Evolutionary conservation across 1,140 invertebrate species (phyloP).

Genomic region (Drosophila hydei): DNA sequence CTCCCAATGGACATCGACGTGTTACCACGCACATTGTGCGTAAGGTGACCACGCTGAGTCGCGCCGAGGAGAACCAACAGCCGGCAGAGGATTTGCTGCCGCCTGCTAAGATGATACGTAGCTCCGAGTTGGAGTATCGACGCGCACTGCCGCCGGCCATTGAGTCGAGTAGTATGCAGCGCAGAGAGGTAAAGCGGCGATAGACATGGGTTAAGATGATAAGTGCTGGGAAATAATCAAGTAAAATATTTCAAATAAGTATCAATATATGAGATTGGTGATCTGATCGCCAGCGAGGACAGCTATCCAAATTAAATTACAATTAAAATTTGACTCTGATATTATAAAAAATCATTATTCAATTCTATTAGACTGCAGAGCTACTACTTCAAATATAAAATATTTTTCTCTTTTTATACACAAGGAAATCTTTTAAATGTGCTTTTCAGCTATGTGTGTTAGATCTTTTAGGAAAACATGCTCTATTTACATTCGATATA

Average conservation of each 20-base stretch:
- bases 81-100: constrained; percentile 88
- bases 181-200: constrained; percentile 67
- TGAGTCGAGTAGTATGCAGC: constrained; percentile 62
- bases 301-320: too few relatives aligned
- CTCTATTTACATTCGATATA: constrained; percentile 30
- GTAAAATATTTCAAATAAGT: too few relatives aligned
- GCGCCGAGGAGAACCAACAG: constrained; percentile 92
- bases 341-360: too few relatives aligned
- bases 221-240: too few relatives aligned
- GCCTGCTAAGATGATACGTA: constrained; percentile 81
- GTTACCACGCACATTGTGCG: constrained; percentile 94
- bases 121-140: constrained; percentile 80
- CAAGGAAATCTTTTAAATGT: too few relatives aligned
- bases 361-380: too few relatives aligned
- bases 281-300: too few relatives aligned
- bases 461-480: constrained; percentile 23
- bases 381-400: too few relatives aligned
- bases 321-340: too few relatives aligned
- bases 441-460: too few relatives aligned
- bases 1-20: constrained; percentile 89
- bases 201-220: background rate
- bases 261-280: too few relatives aligned
- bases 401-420: too few relatives aligned
- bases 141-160: constrained; percentile 85
- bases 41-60: constrained; percentile 94